Percentiles rank a stretch among this genome's conserved stretches.
Evolutionary conservation across 37 sponge, comb jelly and placozoan genomes (phyloP).

Genomic region (Dysidea cf. avara): DNA sequence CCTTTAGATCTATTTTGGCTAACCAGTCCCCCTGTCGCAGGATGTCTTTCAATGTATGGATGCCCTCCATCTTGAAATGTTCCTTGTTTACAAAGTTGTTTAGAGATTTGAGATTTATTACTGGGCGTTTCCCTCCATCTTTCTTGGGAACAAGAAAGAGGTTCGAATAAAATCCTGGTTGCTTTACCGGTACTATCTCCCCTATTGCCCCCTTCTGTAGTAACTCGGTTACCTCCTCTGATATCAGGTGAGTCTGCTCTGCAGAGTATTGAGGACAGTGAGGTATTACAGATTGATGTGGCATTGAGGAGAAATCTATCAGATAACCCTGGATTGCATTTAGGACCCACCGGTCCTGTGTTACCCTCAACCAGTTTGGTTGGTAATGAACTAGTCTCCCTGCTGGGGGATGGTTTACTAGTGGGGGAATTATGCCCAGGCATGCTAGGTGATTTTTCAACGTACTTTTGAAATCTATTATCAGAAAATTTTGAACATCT

Average conservation of each 20-base stretch:
- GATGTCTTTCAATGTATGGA: conserved; percentile 28
- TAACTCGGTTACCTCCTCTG: conserved; percentile 8
- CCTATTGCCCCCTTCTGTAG: conserved; percentile 13
- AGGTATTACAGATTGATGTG: not conserved
- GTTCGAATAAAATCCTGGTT: conserved; percentile 26
- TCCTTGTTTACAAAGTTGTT: conserved; percentile 16
- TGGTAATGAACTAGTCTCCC: not conserved
- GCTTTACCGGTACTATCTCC: not conserved
- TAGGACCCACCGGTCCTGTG: conserved; percentile 26
- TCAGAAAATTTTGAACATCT: not conserved
- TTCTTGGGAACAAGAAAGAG: conserved; percentile 57
- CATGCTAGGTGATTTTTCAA: conserved; percentile 1
- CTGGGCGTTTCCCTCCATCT: conserved; percentile 33
- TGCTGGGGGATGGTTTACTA: no score
- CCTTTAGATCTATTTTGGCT: conserved; percentile 17
- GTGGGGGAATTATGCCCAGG: not conserved
- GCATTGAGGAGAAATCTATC: conserved; percentile 20
- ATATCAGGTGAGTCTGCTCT: not conserved
- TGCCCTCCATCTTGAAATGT: conserved; percentile 65
- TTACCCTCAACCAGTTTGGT: conserved; percentile 4
- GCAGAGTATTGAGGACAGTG: not conserved
- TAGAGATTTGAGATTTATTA: conserved; percentile 37
- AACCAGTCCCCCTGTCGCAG: conserved; percentile 22
- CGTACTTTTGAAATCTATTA: conserved; percentile 1
- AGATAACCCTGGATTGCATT: conserved; percentile 6